Percentiles rank a stretch among this genome's conserved stretches.
These are phyloP conservation scores for Tachystola acroxantha DNA, from an alignment of 2,888 invertebrate genomes.

Conservation along the genomic window DNA sequence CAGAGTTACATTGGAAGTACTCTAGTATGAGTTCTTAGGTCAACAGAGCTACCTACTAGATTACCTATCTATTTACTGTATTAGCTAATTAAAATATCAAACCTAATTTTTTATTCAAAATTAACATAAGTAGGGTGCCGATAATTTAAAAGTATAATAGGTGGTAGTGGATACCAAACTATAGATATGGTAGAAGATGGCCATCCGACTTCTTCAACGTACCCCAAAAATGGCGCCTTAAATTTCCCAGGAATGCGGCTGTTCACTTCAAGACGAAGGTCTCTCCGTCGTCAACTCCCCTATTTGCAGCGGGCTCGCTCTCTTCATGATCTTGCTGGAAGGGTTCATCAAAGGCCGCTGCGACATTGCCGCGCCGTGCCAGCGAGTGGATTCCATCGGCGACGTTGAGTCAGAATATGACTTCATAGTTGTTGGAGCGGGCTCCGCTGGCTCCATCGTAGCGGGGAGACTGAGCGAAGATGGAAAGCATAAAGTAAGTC, in stretches of 20 bases:
- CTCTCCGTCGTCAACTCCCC: constrained; percentile 72
- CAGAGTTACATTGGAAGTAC: no score
- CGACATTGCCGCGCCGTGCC: constrained; percentile 71
- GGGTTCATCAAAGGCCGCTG: constrained; percentile 74
- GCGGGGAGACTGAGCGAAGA: constrained; percentile 80
- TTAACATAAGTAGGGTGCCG: no score
- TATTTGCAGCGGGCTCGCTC: constrained; percentile 65
- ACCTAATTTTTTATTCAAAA: no score
- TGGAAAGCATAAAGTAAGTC: constrained; percentile 58
- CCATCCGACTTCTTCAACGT: no score
- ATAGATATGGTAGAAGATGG: no score
- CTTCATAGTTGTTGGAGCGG: constrained; percentile 81
- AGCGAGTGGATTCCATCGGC: constrained; percentile 59
- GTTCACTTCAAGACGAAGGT: constrained; percentile 65
- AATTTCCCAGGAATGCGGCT: constrained; percentile 52
- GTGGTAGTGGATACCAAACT: no score
- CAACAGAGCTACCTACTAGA: no score
- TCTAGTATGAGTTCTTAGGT: no score
- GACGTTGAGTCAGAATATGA: constrained; percentile 69
- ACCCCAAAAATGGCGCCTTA: no score
- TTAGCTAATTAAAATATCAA: no score
- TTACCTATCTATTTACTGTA: no score
- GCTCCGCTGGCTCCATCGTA: constrained; percentile 80
- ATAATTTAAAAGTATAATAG: no score
- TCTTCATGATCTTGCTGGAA: constrained; percentile 81